Base-by-base conservation (phyloP, 2,888 invertebrate genomes). In the Ophion obscuratus region DNA sequence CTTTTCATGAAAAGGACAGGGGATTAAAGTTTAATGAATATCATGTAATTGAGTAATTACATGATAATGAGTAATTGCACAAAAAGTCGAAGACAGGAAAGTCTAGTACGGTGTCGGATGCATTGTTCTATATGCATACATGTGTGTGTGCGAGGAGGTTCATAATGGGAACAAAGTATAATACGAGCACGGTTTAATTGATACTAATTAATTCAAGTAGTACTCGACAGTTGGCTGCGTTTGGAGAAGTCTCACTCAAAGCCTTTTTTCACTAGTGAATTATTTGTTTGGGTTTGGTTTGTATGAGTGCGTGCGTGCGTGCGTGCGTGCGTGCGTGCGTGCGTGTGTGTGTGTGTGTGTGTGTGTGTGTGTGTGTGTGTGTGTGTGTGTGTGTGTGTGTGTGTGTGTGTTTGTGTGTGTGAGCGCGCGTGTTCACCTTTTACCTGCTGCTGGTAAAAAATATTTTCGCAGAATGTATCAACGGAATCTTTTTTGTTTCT, bases 181-280 rank as follows among this genome's bases (percentile, higher is more conserved):
- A 53, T 40, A 74, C 62, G 80, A 75, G 71, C 44, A 68, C 57
- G 80, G 76, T 80, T 86, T 86, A 86, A 86, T 86, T 86, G 85
- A 83, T 81, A 86, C 80, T 83, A 83, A 86, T 86, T 86, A 86
- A 86, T 83, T 86, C 77, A 83, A 86, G 80, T 86, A 80, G 61
- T 62, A 59, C 76, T 73, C 66, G 76, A 61, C 81, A 66, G 84
- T 76, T 31, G 66, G 59, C 66, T 67, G 57, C 44, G 20, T 81
- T 75, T 67, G 68, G 61, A 71, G 17, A 68, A 24, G 44, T 68
- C 67, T 31, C 44, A 31, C 47, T 36, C 27, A 57, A 40, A 24
- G 53, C 67, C 36, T 40, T 57, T 66, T 53, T 53, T 77, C 20
- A 17, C 9, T 67, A 20, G 17, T 2, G 14, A 40, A 9, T 40